A percentile compares a stretch with the other conserved stretches of the same genome.
These are phyloP conservation scores for Micromesistius poutassou DNA, from an alignment of 2,797 vertebrate genomes.

Conservation along the genomic window DNA sequence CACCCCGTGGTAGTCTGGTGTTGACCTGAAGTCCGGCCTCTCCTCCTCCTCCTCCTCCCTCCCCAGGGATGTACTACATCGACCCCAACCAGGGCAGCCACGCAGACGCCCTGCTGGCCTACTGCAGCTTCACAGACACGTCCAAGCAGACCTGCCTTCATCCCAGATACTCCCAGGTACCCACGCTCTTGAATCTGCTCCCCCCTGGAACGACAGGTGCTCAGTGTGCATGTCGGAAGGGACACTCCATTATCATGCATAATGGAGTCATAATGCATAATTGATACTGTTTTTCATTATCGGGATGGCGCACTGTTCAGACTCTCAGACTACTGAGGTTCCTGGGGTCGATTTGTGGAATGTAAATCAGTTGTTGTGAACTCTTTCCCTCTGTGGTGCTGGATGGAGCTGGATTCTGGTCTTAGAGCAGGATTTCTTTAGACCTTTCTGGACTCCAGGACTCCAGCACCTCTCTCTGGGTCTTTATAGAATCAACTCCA, in stretches of 20 bases:
- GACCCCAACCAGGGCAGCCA: conserved; percentile 90
- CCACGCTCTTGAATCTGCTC: neutral
- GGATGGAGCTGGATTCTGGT: neutral
- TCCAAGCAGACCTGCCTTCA: conserved; percentile 82
- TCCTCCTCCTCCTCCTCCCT: conserved; percentile 31
- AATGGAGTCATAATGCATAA: neutral
- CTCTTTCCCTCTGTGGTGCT: neutral
- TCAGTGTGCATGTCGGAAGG: neutral
- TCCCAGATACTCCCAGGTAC: conserved; percentile 76
- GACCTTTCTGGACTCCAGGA: neutral
- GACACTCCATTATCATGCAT: neutral
- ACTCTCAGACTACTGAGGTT: neutral
- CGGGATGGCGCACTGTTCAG: neutral
- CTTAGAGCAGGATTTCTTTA: neutral
- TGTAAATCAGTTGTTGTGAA: neutral
- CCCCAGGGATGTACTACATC: conserved; percentile 85
- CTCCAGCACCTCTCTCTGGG: neutral
- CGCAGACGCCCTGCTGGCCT: conserved; percentile 78
- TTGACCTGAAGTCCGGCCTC: neutral
- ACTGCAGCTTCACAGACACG: conserved; percentile 80
- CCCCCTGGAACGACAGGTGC: neutral
- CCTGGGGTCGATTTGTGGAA: neutral
- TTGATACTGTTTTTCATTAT: neutral
- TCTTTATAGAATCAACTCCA: neutral
- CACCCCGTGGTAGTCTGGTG: no score